Evolutionary conservation across 2,797 vertebrate genomes (phyloP).

Genomic region (Lepidocolaptes lacrymiger): DNA sequence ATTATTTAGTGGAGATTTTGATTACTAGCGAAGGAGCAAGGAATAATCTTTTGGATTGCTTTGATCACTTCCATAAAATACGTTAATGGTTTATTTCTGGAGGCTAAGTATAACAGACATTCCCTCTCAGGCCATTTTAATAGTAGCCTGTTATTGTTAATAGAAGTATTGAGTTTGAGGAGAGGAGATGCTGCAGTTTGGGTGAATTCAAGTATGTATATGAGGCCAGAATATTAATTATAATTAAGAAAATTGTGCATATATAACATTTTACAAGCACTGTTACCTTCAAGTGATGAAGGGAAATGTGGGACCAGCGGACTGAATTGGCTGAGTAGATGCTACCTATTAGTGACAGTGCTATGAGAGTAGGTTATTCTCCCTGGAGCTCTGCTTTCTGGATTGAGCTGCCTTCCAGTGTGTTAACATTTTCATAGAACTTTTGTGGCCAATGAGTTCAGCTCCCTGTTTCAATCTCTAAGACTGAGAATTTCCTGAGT

Average conservation of each 20-base stretch:
- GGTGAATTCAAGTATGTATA: neutral
- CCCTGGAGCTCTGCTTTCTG: neutral
- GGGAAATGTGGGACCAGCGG: neutral
- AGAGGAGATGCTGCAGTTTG: neutral
- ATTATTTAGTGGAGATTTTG: neutral
- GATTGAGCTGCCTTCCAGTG: neutral
- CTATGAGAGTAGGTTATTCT: neutral
- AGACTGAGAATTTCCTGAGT: neutral
- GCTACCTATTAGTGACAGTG: neutral
- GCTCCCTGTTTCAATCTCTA: neutral
- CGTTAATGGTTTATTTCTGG: neutral
- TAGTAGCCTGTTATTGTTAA: neutral
- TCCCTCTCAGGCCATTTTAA: neutral
- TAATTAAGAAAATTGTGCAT: neutral
- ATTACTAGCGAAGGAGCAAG: neutral
- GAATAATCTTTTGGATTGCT: neutral
- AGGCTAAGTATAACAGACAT: neutral
- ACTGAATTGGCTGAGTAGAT: neutral
- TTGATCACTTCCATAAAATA: neutral
- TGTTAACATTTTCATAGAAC: neutral
- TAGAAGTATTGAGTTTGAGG: neutral
- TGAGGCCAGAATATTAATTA: neutral
- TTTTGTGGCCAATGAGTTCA: neutral
- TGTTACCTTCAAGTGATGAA: neutral
- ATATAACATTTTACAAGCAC: neutral